Percentiles rank a stretch among this genome's conserved stretches.
Evolutionary conservation across 2,888 invertebrate genomes (phyloP).

Genomic region (Parnassius orleans): DNA sequence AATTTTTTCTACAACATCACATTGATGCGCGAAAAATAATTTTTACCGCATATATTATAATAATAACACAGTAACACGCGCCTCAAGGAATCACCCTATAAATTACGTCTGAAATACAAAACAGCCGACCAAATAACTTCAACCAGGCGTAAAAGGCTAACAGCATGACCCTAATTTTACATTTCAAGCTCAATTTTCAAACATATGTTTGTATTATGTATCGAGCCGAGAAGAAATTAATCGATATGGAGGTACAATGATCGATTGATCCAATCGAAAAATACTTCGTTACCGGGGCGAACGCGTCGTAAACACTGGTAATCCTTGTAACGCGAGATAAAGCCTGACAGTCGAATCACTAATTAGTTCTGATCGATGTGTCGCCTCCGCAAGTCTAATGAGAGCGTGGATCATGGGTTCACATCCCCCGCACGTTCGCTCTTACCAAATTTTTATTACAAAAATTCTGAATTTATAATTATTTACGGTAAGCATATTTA

Average conservation of each 20-base stretch:
- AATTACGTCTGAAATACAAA: constrained; percentile 19
- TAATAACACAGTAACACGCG: constrained; percentile 12
- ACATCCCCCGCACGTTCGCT: too few relatives aligned
- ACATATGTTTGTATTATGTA: constrained; percentile 2
- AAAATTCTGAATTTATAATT: too few relatives aligned
- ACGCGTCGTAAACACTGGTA: constrained; percentile 40
- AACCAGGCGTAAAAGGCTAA: neutral
- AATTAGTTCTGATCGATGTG: constrained; percentile 59
- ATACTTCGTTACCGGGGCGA: constrained; percentile 37
- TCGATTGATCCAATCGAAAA: constrained; percentile 48
- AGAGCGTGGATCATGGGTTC: neutral
- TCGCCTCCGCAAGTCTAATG: constrained; percentile 3
- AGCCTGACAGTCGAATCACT: constrained; percentile 46
- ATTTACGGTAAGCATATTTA: too few relatives aligned
- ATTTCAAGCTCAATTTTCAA: neutral
- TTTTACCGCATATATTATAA: constrained; percentile 9
- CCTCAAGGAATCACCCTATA: neutral
- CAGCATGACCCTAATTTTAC: constrained; percentile 15
- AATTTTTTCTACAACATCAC: constrained; percentile 5
- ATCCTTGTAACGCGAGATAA: constrained; percentile 39
- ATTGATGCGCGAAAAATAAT: constrained; percentile 10
- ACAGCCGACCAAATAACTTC: constrained; percentile 1
- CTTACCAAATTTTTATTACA: too few relatives aligned
- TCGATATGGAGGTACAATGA: constrained; percentile 42
- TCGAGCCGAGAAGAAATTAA: constrained; percentile 10